phyloP scores from a whole-genome alignment of 2,797 vertebrate species.

The Anomalospiza imberbis region DNA sequence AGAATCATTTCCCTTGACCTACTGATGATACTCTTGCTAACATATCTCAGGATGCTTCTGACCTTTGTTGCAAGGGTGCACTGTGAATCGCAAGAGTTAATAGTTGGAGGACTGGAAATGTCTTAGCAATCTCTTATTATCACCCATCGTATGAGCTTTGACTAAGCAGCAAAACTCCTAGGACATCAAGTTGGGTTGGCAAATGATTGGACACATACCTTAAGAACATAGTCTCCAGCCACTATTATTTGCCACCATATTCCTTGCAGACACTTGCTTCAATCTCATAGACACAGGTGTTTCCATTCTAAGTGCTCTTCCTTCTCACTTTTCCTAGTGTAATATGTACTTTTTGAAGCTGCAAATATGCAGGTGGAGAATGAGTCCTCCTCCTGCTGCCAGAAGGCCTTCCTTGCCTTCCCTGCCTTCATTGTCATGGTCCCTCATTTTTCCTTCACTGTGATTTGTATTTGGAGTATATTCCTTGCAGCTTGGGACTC shows the following conservation, averaged over 20 bases:
- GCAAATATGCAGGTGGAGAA: not conserved
- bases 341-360: not conserved
- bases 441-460: not conserved
- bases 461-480: not conserved
- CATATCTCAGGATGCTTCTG: not conserved
- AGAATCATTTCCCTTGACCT: not conserved
- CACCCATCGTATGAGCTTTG: not conserved
- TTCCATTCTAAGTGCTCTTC: not conserved
- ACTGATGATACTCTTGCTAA: not conserved
- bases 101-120: not conserved
- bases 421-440: not conserved
- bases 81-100: not conserved
- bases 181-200: not conserved
- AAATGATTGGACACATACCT: not conserved
- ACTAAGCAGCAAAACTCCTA: not conserved
- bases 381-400: not conserved
- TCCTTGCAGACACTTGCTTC: not conserved
- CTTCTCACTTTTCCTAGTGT: not conserved
- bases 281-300: not conserved
- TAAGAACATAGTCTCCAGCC: not conserved
- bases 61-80: not conserved
- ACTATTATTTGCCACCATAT: not conserved
- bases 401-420: not conserved
- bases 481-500: not conserved
- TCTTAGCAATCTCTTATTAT: not conserved